A percentile compares a stretch with the other conserved stretches of the same genome.
Conservation (phyloP, 2,888 invertebrate genomes). For the Drosophila stalkeri region DNA sequence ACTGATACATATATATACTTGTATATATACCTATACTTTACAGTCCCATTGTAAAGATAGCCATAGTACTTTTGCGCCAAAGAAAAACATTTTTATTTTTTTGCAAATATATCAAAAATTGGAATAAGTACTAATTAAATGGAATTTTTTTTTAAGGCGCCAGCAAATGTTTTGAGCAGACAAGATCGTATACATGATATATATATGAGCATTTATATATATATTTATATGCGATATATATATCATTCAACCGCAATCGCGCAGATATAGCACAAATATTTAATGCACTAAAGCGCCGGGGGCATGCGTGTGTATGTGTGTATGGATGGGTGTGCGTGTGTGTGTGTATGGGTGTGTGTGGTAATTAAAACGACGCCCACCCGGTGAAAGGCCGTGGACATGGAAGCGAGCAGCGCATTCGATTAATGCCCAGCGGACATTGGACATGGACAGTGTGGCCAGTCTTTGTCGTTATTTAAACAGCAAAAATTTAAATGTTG, state of each 20-base stretch:
- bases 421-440: slow-evolving; percentile 35
- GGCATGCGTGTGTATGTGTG: slow-evolving; percentile 26
- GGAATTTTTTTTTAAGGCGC: slow-evolving; percentile 23
- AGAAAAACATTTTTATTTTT: background rate
- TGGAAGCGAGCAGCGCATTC: slow-evolving; percentile 9
- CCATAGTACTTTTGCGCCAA: background rate
- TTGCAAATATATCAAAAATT: background rate
- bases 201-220: slow-evolving; percentile 50
- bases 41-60: slow-evolving; percentile 17
- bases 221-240: slow-evolving; percentile 46
- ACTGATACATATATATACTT: no score
- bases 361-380: slow-evolving; percentile 68
- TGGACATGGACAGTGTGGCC: slow-evolving; percentile 38
- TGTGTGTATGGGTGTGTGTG: slow-evolving; percentile 22
- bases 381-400: slow-evolving; percentile 36
- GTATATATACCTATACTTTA: background rate
- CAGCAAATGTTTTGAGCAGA: slow-evolving; percentile 21
- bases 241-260: slow-evolving; percentile 57
- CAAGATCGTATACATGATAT: slow-evolving; percentile 37
- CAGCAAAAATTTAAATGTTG: slow-evolving; percentile 61
- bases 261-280: slow-evolving; percentile 56
- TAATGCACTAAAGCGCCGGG: slow-evolving; percentile 41
- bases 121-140: slow-evolving; percentile 11
- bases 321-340: background rate
- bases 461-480: slow-evolving; percentile 49